Base-by-base conservation (phyloP, 2,113 vertebrate genomes). In the Spilogale gracilis region DNA sequence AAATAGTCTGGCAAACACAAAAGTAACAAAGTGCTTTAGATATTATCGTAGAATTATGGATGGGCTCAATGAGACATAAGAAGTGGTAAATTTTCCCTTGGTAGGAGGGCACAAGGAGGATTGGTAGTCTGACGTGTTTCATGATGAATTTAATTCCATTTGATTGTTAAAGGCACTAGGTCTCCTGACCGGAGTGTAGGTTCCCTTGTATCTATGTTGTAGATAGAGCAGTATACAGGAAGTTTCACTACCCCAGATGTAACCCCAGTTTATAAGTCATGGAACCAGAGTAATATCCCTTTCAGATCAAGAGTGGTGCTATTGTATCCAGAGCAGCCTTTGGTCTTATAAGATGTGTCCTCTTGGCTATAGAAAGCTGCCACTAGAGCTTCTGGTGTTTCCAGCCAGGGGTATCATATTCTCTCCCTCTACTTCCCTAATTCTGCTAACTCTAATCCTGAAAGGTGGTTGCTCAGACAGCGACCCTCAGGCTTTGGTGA, bases 281-380 rank as follows among this genome's bases (percentile, higher is more conserved):
- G 8, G 12, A 8, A 18, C 23, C 38, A 38, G 13, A 5, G 23
- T 13, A 38, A 1, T 1, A 1, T 1, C 32, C 25, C 6, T 45
- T 71, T 69, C 12, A 32, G 56, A 56, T 45, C n/a, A 38, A 27
- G 10, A 45, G 21, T 12, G 43, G 25, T 6, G 9, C 17, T 60
- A 25, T 18, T 48, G 8, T 16, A n/a, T 17, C 8, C 73, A 63
- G 48, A 58, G 32, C 2, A 23, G 9, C 25, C 18, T 52, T 5
- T 32, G 50, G 23, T 17, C 21, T 71, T 23, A 5, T 32, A 38
- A 78, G 14, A 38, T 2, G 9, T 8, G 17, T 32, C 43, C 12
- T 58, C 27, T 12, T 43, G 9, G 12, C 14, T 56, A 2, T 17
- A 11, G 32, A 23, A 30, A 2, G 1, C 30, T 25, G 6, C 63